phyloP scores from a whole-genome alignment of 2,888 invertebrate genomes.

The Torymus auratus region DNA sequence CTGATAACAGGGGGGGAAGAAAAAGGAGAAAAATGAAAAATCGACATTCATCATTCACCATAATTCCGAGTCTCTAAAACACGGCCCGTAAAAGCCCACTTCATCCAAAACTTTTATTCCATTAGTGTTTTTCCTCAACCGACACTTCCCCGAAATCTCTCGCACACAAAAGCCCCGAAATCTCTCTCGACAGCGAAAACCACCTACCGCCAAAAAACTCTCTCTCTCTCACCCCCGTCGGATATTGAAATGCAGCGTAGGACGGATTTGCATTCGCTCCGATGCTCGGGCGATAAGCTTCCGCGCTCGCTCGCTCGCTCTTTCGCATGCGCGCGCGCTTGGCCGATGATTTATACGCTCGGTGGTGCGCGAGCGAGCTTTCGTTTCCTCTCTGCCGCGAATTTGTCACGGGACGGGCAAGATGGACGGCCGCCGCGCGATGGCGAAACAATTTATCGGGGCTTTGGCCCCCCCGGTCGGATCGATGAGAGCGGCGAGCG shows the following conservation, averaged over 20 bases:
- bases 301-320: not conserved
- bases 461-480: not conserved
- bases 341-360: conserved; percentile 45
- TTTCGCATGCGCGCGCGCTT: not conserved
- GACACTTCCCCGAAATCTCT: not conserved
- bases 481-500: too few relatives aligned
- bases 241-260: conserved; percentile 41
- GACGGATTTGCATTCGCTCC: conserved; percentile 43
- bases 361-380: not conserved
- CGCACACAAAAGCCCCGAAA: too few relatives aligned
- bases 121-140: not conserved
- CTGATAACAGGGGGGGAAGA: too few relatives aligned
- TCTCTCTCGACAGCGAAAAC: too few relatives aligned
- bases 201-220: too few relatives aligned
- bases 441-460: conserved; percentile 54
- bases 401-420: conserved; percentile 49
- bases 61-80: too few relatives aligned
- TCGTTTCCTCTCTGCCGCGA: conserved; percentile 17
- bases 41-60: too few relatives aligned
- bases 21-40: too few relatives aligned
- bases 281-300: conserved; percentile 39
- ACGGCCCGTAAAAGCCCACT: too few relatives aligned
- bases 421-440: conserved; percentile 43
- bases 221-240: not conserved
- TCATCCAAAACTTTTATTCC: too few relatives aligned